Base-by-base conservation (phyloP, 2,888 invertebrate genomes). In the Hipparchia semele region DNA sequence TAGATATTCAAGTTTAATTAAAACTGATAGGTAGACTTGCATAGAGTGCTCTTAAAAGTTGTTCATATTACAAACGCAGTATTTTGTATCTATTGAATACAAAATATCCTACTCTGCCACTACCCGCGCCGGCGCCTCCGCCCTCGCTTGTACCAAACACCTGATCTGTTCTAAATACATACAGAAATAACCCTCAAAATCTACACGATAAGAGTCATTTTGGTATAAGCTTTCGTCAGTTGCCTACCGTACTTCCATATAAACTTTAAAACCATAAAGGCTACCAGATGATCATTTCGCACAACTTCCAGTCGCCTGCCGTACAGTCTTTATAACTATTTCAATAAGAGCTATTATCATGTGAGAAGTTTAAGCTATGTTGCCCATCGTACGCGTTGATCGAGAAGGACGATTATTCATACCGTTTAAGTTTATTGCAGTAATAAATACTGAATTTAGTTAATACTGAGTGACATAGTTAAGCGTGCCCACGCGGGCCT, bases 371-470 rank as follows among this genome's bases (percentile, higher is more conserved):
- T 23, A 9, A 39, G n/a, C 23, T 23, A 8, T 12, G 49, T 61
- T 23, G 61, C 71, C 46, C 13, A 54, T 33, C 13, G 68, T 72
- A 68, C 65, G 4, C 51, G 12, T 9, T 46, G 60, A 59, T 60
- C 53, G 64, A 61, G 73, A 75, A 75, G 75, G 75, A 58, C 75
- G 65, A 69, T 69, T 71, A 71, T 69, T 62, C 65, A 56, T 61
- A 68, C 56, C 68, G 65, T 69, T 74, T 71, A 59, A 73, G 69
- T 74, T 73, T 73, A 76, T 71, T 71, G 70, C 65, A 12, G 70
- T 59, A 66, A 71, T 76, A 74, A 76, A 76, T 76, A 74, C 53
- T 67, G 74, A 74, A 74, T 74, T 76, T 71, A 76, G 73, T 74
- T 71, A 71, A 71, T 74, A 71, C 65, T 69, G 72, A 66, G 74